A percentile compares a stretch with the other conserved stretches of the same genome.
These are phyloP conservation scores for Drosophila takahashii DNA, from an alignment of 1,140 invertebrate genomes.

Conservation along the genomic window DNA sequence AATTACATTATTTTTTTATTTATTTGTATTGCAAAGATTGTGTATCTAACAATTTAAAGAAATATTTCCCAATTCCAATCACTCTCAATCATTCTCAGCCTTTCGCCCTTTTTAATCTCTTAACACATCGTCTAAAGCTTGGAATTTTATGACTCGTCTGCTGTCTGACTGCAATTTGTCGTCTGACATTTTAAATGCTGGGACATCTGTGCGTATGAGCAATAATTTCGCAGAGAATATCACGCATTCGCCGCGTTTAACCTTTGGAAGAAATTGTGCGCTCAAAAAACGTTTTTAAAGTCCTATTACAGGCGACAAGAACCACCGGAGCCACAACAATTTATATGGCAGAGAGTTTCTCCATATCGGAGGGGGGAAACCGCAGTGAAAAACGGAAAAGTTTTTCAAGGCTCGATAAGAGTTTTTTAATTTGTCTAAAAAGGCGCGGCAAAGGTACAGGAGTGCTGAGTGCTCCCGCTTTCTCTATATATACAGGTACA, in stretches of 20 bases:
- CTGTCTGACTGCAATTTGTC: slow-evolving; percentile 25
- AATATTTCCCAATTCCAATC: background rate
- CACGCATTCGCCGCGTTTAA: slow-evolving; percentile 66
- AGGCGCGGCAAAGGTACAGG: slow-evolving; percentile 18
- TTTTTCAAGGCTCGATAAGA: slow-evolving; percentile 77
- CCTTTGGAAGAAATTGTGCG: slow-evolving; percentile 65
- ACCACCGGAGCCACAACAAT: slow-evolving; percentile 25
- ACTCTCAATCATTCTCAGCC: background rate
- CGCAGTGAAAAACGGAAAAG: slow-evolving; percentile 62
- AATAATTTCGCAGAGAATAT: slow-evolving; percentile 69
- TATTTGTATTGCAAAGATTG: too few species aligned
- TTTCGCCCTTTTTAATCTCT: slow-evolving; percentile 21
- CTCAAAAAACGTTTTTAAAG: slow-evolving; percentile 72
- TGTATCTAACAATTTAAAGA: background rate
- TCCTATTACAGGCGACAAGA: slow-evolving; percentile 33
- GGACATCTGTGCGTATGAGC: slow-evolving; percentile 55
- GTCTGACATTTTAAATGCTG: slow-evolving; percentile 33
- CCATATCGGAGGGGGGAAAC: slow-evolving; percentile 36
- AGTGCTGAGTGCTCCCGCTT: slow-evolving; percentile 5
- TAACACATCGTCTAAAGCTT: background rate
- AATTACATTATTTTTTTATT: too few species aligned
- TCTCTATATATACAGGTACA: background rate
- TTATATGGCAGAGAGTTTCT: slow-evolving; percentile 19
- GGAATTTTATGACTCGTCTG: slow-evolving; percentile 13
- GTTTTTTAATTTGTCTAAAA: slow-evolving; percentile 83